phyloP scores from a whole-genome alignment of 2,888 invertebrate species.

The Drosophila anomelani region DNA sequence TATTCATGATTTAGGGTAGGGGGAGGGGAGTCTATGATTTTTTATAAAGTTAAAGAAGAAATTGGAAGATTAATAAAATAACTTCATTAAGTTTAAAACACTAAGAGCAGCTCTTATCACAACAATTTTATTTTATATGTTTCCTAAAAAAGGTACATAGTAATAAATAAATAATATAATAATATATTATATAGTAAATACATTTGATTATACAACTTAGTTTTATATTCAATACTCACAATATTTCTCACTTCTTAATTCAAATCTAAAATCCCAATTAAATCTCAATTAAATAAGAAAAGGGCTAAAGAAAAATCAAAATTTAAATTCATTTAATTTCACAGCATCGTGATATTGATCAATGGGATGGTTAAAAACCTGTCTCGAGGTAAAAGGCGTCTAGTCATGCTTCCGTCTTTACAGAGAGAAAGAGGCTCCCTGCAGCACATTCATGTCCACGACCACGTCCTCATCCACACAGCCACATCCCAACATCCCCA shows the following conservation, averaged over 20 bases:
- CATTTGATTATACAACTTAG: neutral
- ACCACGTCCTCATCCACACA: conserved; percentile 2
- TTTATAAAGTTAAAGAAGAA: accelerated
- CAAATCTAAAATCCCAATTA: neutral
- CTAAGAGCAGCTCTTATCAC: no score
- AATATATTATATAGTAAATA: neutral
- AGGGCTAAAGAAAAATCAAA: conserved; percentile 2
- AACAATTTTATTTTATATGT: no score
- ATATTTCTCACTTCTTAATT: neutral
- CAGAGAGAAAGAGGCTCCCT: neutral
- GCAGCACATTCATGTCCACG: neutral
- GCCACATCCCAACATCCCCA: conserved; percentile 58
- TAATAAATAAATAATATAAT: no score
- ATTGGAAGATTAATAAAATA: no score
- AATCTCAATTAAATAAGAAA: conserved; percentile 58
- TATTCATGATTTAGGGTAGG: conserved; percentile 62
- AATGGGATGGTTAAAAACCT: conserved; percentile 21
- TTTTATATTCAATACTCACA: neutral
- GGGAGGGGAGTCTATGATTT: neutral
- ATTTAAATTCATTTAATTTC: conserved; percentile 69
- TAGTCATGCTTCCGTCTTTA: conserved; percentile 60
- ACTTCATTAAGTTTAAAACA: no score
- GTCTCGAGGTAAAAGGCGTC: conserved; percentile 34
- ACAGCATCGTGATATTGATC: conserved; percentile 60
- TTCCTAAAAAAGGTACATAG: no score